Percentiles rank a stretch among this genome's conserved stretches.
Conservation (phyloP, 2,797 vertebrate species). For the Malurus splendens region DNA sequence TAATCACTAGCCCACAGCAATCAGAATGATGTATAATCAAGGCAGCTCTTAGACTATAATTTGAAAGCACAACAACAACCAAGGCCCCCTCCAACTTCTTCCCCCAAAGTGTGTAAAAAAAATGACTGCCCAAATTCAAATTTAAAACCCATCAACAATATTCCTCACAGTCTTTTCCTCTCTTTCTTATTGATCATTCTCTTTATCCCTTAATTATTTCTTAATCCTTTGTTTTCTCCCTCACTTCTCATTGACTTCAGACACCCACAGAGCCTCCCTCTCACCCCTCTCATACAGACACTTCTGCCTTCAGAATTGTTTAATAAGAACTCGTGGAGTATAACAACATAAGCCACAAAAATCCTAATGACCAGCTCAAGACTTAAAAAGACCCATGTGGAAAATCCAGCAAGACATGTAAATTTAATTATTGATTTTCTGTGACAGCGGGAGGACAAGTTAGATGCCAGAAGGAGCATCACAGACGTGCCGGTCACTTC, state of each 20-base stretch:
- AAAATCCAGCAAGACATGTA: background rate
- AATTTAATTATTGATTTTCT: background rate
- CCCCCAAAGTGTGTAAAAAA: background rate
- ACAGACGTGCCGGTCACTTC: fast-evolving
- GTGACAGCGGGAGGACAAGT: background rate
- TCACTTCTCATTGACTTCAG: background rate
- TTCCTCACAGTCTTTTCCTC: background rate
- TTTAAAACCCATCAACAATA: background rate
- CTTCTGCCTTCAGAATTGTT: background rate
- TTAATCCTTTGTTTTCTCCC: background rate
- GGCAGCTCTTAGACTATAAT: constrained; percentile 1
- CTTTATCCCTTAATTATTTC: background rate
- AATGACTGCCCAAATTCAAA: background rate
- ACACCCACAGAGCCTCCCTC: background rate
- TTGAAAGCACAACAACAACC: background rate
- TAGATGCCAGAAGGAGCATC: background rate
- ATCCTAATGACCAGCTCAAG: background rate
- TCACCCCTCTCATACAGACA: background rate
- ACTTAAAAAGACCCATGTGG: background rate
- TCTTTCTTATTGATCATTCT: background rate
- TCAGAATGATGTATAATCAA: constrained; percentile 19
- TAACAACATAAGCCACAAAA: background rate
- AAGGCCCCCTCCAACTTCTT: background rate
- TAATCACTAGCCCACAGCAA: constrained; percentile 20
- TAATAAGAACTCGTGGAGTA: background rate